Conservation (phyloP, 2,888 invertebrate species). For the Pristionchus fissidentatus region DNA sequence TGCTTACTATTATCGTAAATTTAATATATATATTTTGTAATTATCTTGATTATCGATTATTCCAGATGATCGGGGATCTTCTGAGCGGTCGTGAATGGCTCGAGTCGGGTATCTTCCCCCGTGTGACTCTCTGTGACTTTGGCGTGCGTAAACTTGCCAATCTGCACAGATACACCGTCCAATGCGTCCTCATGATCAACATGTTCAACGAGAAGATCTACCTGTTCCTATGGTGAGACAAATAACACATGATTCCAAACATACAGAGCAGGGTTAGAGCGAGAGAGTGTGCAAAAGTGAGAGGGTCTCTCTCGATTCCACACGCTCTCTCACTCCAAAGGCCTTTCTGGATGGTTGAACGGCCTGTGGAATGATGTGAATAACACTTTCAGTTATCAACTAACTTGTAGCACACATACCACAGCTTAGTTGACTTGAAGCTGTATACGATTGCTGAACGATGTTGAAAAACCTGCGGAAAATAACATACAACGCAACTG, state of each 20-base stretch:
- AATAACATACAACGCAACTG: neutral
- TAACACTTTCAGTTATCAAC: no score
- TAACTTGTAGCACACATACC: no score
- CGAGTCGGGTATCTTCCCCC: slow-evolving; percentile 75
- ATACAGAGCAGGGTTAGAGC: no score
- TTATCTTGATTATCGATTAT: neutral
- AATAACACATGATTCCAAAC: no score
- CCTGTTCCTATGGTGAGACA: slow-evolving; percentile 70
- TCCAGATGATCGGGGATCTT: slow-evolving; percentile 69
- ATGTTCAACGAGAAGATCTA: slow-evolving; percentile 76
- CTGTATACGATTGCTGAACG: neutral
- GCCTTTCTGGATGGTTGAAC: no score
- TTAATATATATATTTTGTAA: neutral
- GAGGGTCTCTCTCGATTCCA: no score
- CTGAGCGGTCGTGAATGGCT: slow-evolving; percentile 73
- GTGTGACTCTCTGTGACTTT: slow-evolving; percentile 71
- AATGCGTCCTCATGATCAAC: slow-evolving; percentile 75
- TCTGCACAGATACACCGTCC: slow-evolving; percentile 74
- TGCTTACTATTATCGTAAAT: slow-evolving; percentile 3
- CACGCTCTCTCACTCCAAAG: no score
- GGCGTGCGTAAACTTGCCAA: slow-evolving; percentile 76
- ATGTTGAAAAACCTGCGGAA: neutral
- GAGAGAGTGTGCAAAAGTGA: no score
- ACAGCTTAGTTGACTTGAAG: neutral
- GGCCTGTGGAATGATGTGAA: no score